Conservation (phyloP, 2,888 invertebrate species). For the Cheilosia pagana region DNA sequence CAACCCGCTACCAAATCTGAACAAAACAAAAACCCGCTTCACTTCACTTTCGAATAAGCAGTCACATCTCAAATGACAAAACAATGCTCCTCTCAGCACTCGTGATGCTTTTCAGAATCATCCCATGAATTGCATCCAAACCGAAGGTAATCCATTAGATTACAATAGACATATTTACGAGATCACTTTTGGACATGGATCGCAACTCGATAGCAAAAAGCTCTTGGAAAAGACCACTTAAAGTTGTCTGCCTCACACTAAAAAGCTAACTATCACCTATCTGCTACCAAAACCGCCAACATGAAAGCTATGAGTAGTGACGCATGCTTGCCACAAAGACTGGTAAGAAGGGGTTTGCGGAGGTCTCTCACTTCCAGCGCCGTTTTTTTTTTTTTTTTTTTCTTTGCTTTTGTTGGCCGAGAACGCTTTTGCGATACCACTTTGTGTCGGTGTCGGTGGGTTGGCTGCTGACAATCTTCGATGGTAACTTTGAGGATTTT, state of each 20-base stretch:
- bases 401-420: conserved; percentile 41
- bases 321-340: conserved; percentile 5
- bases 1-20: conserved; percentile 10
- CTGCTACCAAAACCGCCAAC: conserved; percentile 18
- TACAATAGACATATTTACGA: conserved; percentile 54
- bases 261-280: not conserved
- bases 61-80: conserved; percentile 27
- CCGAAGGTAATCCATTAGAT: conserved; percentile 60
- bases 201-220: conserved; percentile 33
- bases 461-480: conserved; percentile 71
- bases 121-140: conserved; percentile 36
- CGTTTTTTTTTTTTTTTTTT: not conserved
- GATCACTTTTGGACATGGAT: conserved; percentile 49
- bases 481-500: conserved; percentile 74
- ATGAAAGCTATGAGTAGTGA: conserved; percentile 42
- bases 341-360: not conserved
- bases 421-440: conserved; percentile 63
- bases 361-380: conserved; percentile 32
- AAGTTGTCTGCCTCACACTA: not conserved
- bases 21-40: conserved; percentile 34
- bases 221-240: conserved; percentile 7
- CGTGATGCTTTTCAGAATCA: conserved; percentile 45
- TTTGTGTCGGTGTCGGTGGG: conserved; percentile 60
- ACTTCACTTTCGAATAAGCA: conserved; percentile 64
- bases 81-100: conserved; percentile 2